Evolutionary conservation across 2,888 invertebrate species (phyloP), one percentile per base, ranked within the genome.

Genomic region (Cantharis rustica): DNA sequence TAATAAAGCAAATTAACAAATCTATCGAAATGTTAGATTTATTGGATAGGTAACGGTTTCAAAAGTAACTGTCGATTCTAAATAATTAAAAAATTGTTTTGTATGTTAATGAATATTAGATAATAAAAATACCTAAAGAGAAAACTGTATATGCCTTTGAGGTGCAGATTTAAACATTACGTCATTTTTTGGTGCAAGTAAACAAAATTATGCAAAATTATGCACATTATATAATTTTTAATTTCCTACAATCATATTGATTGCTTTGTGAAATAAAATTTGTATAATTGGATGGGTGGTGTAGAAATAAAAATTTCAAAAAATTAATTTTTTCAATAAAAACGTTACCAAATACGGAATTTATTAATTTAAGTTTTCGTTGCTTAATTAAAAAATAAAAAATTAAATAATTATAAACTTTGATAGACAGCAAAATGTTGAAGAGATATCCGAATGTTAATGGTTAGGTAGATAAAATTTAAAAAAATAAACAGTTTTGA

Each of bases 121-220:
- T 66, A 66, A 66, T 66, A 66, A 20, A 64, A 66, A 66, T 66
- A 66, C 20, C 23, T 66, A 13, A 66, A 66, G 64, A 66, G 64
- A 66, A 66, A 66, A 66, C 23, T 66, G 3, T n/a, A n/a, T 66
- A 20, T 66, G 64, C 23, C 64, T 23, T 20, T 66, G 23, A 66
- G 64, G 20, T 66, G 23, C 17, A 66, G 64, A 66, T 20, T 17
- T 66, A n/a, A 20, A 4, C 9, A 3, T 66, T 66, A n/a, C 23
- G 20, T 66, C 20, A 66, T 20, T 66, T 16, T 47, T 66, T 66
- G n/a, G 23, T 66, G 20, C 16, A 66, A 66, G 16, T 66, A 66
- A 66, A 66, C 64, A 23, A n/a, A 66, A 66, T 66, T 64, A 64
- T 64, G 64, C 64, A 17, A 64, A 64, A 64, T 64, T 66, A 66